Conservation (phyloP, 2,797 vertebrate genomes). For the Delichon dasypus region DNA sequence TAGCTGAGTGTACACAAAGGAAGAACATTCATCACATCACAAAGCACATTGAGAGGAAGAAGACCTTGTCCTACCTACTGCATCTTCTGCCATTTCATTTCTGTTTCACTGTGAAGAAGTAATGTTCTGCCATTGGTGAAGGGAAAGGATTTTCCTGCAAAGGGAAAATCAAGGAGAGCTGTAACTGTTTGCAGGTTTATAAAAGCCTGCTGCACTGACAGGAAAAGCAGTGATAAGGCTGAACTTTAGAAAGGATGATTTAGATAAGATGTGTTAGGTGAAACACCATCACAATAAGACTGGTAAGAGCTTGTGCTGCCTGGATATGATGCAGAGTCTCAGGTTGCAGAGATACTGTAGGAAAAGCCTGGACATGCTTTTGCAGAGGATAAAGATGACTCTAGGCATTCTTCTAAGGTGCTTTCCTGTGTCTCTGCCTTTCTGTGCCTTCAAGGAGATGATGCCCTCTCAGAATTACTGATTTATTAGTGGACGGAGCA, state of each 20-base stretch:
- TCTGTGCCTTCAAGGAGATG: not conserved
- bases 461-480: not conserved
- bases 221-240: not conserved
- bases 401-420: not conserved
- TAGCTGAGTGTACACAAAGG: not conserved
- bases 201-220: not conserved
- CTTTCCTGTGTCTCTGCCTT: not conserved
- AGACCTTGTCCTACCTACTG: not conserved
- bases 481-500: not conserved
- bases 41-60: not conserved
- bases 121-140: not conserved
- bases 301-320: not conserved
- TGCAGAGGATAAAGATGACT: not conserved
- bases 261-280: not conserved
- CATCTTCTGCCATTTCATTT: not conserved
- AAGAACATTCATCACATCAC: not conserved
- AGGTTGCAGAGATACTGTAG: not conserved
- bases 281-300: rapidly evolving
- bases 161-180: not conserved
- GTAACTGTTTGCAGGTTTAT: not conserved
- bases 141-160: not conserved
- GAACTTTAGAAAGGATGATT: not conserved
- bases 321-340: not conserved
- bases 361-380: not conserved
- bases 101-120: not conserved